Percentiles rank a stretch among this genome's conserved stretches.
Conservation (phyloP, 2,797 vertebrate species). For the Heteromormyrus szaboi region DNA sequence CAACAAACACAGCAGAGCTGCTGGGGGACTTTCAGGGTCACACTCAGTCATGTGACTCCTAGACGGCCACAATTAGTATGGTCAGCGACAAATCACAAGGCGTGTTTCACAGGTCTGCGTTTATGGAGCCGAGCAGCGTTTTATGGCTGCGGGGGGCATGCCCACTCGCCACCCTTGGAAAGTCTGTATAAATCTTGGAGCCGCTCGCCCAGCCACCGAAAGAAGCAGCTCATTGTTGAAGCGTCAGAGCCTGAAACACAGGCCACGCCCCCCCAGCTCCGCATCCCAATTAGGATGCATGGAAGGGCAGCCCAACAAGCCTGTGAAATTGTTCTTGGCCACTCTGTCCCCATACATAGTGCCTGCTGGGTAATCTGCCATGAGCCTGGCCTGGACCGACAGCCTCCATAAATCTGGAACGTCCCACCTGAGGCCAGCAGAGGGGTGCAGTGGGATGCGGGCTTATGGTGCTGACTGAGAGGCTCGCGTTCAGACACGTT, state of each 20-base stretch:
- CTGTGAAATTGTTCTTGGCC: slow-evolving; percentile 65
- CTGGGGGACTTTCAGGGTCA: not conserved
- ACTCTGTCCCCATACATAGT: slow-evolving; percentile 44
- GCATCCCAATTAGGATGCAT: not conserved
- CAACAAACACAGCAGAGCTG: not conserved
- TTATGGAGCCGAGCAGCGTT: slow-evolving; percentile 50
- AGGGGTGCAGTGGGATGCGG: too few species aligned
- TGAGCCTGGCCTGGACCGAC: not conserved
- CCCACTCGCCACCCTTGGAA: slow-evolving; percentile 61
- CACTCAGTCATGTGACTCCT: not conserved
- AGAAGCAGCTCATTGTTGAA: slow-evolving; percentile 63
- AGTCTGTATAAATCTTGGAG: slow-evolving; percentile 69
- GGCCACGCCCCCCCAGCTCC: slow-evolving; percentile 56
- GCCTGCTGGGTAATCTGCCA: slow-evolving; percentile 29
- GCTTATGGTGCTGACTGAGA: not conserved
- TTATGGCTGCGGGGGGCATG: slow-evolving; percentile 63
- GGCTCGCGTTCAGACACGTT: too few species aligned
- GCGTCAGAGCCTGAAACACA: slow-evolving; percentile 55
- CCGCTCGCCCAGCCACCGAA: slow-evolving; percentile 54
- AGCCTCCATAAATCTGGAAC: slow-evolving; percentile 58
- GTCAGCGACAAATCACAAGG: slow-evolving; percentile 18
- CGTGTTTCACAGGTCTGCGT: slow-evolving; percentile 38
- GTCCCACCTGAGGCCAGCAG: not conserved
- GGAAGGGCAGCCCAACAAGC: slow-evolving; percentile 51
- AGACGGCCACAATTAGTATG: slow-evolving; percentile 11